Evolutionary conservation across 2,888 invertebrate genomes (phyloP).

Genomic region (Ecliptopera silaceata): DNA sequence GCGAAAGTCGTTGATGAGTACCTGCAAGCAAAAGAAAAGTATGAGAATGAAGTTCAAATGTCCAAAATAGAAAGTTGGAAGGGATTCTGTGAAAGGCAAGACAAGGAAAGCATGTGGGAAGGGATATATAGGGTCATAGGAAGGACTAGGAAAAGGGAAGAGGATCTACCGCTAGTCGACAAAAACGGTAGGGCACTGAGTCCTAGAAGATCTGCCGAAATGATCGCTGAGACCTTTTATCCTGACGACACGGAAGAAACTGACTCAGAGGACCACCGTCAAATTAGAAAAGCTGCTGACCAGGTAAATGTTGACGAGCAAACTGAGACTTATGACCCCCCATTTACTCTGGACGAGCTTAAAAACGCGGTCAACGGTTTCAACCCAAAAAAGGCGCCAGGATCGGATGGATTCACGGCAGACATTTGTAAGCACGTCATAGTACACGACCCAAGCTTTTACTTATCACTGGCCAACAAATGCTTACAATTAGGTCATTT

Average conservation of each 20-base stretch:
- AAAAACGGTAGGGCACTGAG: background rate
- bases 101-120: conserved; percentile 19
- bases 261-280: conserved; percentile 13
- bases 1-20: background rate
- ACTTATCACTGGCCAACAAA: background rate
- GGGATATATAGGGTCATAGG: conserved; percentile 8
- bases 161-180: conserved; percentile 7
- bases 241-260: conserved; percentile 2
- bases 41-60: no score
- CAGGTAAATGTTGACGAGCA: conserved; percentile 6
- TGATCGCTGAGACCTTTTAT: conserved; percentile 19
- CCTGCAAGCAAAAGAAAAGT: no score
- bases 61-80: no score
- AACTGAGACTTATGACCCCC: background rate
- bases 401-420: conserved; percentile 1
- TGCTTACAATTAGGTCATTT: background rate
- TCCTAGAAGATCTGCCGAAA: conserved; percentile 1
- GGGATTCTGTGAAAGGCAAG: background rate
- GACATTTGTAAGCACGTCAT: background rate
- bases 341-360: conserved; percentile 27
- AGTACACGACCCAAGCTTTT: background rate
- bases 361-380: conserved; percentile 5
- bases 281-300: background rate
- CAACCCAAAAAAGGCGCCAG: conserved; percentile 34
- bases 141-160: background rate